Percentiles rank a stretch among this genome's conserved stretches.
These are phyloP conservation scores for Meta bourneti DNA, from an alignment of 2,888 invertebrate genomes.

Conservation along the genomic window DNA sequence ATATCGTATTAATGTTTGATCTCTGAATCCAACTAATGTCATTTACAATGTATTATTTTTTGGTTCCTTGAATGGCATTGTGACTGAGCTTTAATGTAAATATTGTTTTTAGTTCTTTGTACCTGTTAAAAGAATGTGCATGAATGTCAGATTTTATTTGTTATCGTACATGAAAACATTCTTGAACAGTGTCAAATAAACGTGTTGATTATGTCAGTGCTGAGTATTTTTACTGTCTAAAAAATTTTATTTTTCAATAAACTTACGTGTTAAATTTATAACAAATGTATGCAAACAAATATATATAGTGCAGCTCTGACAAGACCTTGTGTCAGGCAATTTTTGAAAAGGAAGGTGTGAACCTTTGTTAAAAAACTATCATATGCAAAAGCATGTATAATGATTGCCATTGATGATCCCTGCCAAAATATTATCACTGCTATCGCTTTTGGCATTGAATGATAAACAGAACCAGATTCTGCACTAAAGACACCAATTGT, in stretches of 20 bases:
- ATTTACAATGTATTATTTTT: not conserved
- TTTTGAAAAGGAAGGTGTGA: too few relatives aligned
- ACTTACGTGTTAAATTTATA: not conserved
- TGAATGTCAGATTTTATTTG: not conserved
- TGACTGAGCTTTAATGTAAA: conserved; percentile 15
- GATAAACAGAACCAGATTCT: too few relatives aligned
- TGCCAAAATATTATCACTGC: too few relatives aligned
- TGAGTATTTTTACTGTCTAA: not conserved
- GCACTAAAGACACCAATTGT: too few relatives aligned
- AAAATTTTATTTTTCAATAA: not conserved
- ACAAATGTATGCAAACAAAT: too few relatives aligned
- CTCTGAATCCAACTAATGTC: not conserved
- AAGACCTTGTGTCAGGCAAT: too few relatives aligned
- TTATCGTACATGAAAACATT: not conserved
- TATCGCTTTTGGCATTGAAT: too few relatives aligned
- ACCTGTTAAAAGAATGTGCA: not conserved
- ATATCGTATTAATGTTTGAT: not conserved
- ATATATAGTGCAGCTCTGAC: too few relatives aligned
- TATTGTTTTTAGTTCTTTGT: conserved; percentile 12
- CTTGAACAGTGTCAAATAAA: not conserved
- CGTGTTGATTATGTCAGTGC: not conserved
- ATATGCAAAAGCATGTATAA: too few relatives aligned
- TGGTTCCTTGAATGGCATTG: not conserved
- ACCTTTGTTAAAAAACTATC: too few relatives aligned
- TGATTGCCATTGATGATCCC: too few relatives aligned